phyloP scores from a whole-genome alignment of 92 coral and sea anemone species.

The Paragorgia papillata region DNA sequence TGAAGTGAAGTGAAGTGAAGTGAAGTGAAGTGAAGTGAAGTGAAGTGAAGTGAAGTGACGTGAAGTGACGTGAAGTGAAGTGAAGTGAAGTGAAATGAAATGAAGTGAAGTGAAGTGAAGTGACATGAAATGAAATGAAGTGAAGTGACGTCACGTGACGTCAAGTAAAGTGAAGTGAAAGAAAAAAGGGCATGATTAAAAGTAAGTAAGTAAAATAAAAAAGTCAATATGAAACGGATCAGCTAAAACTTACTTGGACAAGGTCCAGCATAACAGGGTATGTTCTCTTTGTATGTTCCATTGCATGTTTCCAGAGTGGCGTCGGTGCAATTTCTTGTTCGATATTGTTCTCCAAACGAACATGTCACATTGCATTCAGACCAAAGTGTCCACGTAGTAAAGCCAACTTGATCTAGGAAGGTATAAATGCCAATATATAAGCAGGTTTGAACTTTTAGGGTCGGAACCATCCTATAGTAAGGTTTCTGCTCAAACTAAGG shows the following conservation, averaged over 20 bases:
- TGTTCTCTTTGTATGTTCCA: neutral
- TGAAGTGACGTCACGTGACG: neutral
- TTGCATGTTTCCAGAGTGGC: neutral
- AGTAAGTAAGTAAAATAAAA: neutral
- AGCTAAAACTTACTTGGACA: constrained; percentile 17
- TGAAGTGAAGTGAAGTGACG: neutral
- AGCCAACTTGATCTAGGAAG: neutral
- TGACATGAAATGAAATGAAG: neutral
- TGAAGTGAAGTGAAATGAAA: neutral
- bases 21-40: neutral
- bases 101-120: neutral
- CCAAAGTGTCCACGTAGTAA: constrained; percentile 11
- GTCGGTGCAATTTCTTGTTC: constrained; percentile 13
- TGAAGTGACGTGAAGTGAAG: neutral
- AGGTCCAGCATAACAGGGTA: neutral
- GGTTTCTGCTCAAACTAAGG: too few species aligned
- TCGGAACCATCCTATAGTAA: too few species aligned
- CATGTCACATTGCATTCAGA: constrained; percentile 7
- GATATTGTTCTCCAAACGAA: neutral
- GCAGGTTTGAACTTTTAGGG: too few species aligned
- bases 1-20: neutral
- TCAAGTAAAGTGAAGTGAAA: neutral
- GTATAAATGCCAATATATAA: neutral
- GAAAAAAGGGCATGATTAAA: neutral
- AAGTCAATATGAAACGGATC: neutral